Conservation (phyloP, 2,888 invertebrate species). For the Drymonia ruficornis region DNA sequence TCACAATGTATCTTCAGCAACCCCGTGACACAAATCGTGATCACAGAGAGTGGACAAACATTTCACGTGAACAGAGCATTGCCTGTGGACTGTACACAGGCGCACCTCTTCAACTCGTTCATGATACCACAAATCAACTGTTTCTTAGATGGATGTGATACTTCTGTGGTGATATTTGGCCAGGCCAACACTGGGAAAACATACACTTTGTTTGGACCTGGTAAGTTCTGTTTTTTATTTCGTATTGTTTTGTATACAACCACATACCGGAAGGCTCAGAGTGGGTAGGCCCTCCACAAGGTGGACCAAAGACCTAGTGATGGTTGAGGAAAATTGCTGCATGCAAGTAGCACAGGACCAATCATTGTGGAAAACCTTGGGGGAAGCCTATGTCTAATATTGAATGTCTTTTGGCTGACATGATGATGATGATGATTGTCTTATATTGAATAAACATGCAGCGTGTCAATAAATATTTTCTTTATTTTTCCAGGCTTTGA, state of each 20-base stretch:
- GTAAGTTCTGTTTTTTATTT: conserved; percentile 55
- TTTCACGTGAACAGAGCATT: conserved; percentile 80
- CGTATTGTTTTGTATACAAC: no score
- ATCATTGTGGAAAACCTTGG: no score
- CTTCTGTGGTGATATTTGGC: conserved; percentile 89
- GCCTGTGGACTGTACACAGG: conserved; percentile 86
- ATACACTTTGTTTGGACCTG: conserved; percentile 89
- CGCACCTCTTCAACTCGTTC: conserved; percentile 86
- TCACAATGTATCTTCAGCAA: conserved; percentile 85
- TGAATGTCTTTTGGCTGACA: no score
- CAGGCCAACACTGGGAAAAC: conserved; percentile 89
- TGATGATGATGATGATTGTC: no score
- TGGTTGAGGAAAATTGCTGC: no score
- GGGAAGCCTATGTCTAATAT: no score
- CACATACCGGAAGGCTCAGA: no score
- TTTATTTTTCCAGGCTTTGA: conserved; percentile 70
- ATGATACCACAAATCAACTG: conserved; percentile 87
- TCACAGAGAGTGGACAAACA: conserved; percentile 85
- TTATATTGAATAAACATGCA: no score
- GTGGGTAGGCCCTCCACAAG: no score
- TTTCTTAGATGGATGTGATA: conserved; percentile 90
- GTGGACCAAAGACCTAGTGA: no score
- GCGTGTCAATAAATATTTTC: conserved; percentile 1
- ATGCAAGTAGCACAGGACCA: no score
- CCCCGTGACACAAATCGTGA: conserved; percentile 84